phyloP scores from a whole-genome alignment of 35 echinoderm and acorn worm genomes.

The Lytechinus variegatus region DNA sequence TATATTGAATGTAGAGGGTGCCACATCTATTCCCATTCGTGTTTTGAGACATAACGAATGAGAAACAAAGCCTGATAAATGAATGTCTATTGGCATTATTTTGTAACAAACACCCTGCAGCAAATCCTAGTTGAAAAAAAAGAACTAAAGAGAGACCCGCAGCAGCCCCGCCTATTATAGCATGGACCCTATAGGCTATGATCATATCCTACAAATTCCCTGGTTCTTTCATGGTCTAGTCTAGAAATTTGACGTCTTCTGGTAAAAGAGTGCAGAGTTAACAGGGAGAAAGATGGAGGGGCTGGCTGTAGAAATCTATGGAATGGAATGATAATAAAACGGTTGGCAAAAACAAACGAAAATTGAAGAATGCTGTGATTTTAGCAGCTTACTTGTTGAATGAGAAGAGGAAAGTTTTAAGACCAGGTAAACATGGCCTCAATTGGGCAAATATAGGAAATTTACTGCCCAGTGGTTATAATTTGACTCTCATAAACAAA shows the following conservation, averaged over 20 bases:
- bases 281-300: background rate
- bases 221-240: too few species aligned
- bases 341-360: background rate
- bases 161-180: too few species aligned
- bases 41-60: too few species aligned
- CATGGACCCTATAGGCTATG: too few species aligned
- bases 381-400: background rate
- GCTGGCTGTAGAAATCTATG: background rate
- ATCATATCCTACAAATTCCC: too few species aligned
- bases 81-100: too few species aligned
- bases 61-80: too few species aligned
- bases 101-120: too few species aligned
- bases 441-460: background rate
- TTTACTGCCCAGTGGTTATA: background rate
- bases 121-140: too few species aligned
- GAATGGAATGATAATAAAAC: conserved; percentile 20
- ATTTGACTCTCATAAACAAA: background rate
- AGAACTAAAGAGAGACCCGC: too few species aligned
- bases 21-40: too few species aligned
- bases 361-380: background rate
- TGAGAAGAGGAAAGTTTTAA: background rate
- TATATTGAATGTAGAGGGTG: too few species aligned
- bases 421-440: background rate
- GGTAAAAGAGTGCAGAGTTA: background rate
- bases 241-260: background rate